Percentiles rank a stretch among this genome's conserved stretches.
phyloP scores from a whole-genome alignment of 2,113 vertebrate species.

The Pangasianodon gigas region DNA sequence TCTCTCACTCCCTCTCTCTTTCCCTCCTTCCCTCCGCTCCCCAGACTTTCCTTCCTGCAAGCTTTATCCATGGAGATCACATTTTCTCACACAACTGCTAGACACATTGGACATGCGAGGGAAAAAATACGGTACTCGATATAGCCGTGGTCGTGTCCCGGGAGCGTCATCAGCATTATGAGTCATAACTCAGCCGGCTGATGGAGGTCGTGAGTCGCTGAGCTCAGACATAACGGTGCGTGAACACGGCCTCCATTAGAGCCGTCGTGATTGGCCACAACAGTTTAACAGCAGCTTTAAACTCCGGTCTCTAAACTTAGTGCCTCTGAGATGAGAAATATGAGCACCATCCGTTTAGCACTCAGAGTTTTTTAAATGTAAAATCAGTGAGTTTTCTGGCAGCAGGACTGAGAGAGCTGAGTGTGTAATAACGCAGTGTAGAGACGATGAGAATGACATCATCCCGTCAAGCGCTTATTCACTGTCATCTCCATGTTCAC shows the following conservation, averaged over 20 bases:
- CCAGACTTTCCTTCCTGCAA: slow-evolving; percentile 5
- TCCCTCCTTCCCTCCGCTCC: not conserved
- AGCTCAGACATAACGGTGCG: not conserved
- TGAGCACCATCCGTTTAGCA: not conserved
- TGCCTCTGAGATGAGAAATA: not conserved
- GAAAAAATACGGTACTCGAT: not conserved
- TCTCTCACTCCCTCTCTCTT: too few species aligned
- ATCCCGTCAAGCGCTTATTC: not conserved
- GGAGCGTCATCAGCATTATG: not conserved
- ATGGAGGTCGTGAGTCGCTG: not conserved
- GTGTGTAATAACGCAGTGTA: not conserved
- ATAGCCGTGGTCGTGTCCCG: not conserved
- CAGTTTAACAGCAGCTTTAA: slow-evolving; percentile 6
- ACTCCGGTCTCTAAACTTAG: not conserved
- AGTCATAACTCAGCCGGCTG: slow-evolving; percentile 17
- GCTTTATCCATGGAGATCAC: not conserved
- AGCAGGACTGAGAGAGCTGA: not conserved
- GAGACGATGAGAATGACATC: not conserved
- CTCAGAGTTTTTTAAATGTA: not conserved
- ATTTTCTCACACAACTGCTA: not conserved
- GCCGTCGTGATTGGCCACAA: not conserved
- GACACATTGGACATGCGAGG: not conserved
- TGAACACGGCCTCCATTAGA: not conserved
- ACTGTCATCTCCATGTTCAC: not conserved
- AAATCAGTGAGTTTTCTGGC: not conserved